Evolutionary conservation across 2,797 vertebrate genomes (phyloP).

Genomic region (Periparus ater): DNA sequence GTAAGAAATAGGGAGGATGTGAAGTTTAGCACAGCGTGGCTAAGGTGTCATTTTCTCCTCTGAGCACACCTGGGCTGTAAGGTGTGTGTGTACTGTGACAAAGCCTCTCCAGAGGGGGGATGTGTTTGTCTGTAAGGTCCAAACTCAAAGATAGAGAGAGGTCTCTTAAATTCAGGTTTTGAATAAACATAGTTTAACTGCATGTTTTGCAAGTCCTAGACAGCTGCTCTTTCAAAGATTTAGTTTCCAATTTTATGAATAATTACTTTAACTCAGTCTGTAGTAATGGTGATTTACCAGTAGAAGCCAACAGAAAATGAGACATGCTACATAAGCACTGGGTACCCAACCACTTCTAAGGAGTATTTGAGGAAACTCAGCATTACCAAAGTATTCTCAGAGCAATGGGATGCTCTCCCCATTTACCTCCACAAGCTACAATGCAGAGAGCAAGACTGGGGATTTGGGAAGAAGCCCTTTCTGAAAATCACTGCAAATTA

Average conservation of each 20-base stretch:
- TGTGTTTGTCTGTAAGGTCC: background rate
- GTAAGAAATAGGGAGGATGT: background rate
- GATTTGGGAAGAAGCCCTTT: background rate
- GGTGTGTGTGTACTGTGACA: too few species aligned
- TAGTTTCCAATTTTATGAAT: background rate
- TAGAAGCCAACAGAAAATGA: background rate
- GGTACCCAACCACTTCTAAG: background rate
- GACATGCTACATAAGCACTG: background rate
- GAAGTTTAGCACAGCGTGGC: background rate
- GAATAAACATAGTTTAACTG: background rate
- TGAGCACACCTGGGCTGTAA: background rate
- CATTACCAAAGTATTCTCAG: background rate
- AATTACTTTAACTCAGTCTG: background rate
- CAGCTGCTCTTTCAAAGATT: background rate
- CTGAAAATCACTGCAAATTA: background rate
- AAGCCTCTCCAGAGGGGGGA: background rate
- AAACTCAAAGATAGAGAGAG: background rate
- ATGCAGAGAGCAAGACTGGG: background rate
- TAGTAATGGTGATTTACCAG: background rate
- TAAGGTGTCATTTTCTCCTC: background rate
- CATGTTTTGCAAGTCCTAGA: background rate
- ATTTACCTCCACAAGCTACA: background rate
- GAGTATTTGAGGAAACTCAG: background rate
- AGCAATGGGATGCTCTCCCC: background rate
- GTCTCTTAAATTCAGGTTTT: background rate